Base-by-base conservation (phyloP, 2,113 vertebrate genomes). In the Platanista minor region DNA sequence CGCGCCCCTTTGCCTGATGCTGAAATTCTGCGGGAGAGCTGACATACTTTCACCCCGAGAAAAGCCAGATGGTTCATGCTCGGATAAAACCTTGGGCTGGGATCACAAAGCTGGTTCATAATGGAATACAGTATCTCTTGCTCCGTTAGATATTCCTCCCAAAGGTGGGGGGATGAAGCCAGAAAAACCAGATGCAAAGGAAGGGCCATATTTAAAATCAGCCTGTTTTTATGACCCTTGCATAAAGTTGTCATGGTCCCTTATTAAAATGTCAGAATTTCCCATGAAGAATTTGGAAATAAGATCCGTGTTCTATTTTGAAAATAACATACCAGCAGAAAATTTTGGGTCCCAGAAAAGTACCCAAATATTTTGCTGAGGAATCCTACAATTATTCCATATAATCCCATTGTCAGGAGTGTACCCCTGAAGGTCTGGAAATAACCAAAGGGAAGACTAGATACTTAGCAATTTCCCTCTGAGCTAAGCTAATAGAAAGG, bases 61-160 rank as follows among this genome's bases (percentile, higher is more conserved):
- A 98, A 98, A 99, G 99, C 99, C 99, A 99, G 99, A 99, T 99
- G 98, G 98, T 98, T 98, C 95, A 94, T 98, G 98, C 98, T 98
- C 94, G 66, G 97, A 98, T 98, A 98, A 98, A 99, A 98, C 98
- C 98, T 98, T 98, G 98, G 98, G 98, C 98, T 98, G 98, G 98
- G 98, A 98, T 98, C 98, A 98, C 98, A 98, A 98, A 98, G 98
- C 98, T 98, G 94, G 93, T 97, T 98, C 98, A 92, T 97, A 97
- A 98, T 90, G 85, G 97, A 98, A 95, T 96, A 96, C 98, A 98
- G 96, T 97, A 98, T 98, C 97, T 96, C 98, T 97, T 97, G 97
- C 97, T 96, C 95, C 91, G 93, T 97, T 96, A 97, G 98, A 95
- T 97, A 95, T 83, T 97, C 97, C 97, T 98, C 98, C 98, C 95